Conservation (phyloP, 2,113 vertebrate genomes). For the Notarius quadriscutis region DNA sequence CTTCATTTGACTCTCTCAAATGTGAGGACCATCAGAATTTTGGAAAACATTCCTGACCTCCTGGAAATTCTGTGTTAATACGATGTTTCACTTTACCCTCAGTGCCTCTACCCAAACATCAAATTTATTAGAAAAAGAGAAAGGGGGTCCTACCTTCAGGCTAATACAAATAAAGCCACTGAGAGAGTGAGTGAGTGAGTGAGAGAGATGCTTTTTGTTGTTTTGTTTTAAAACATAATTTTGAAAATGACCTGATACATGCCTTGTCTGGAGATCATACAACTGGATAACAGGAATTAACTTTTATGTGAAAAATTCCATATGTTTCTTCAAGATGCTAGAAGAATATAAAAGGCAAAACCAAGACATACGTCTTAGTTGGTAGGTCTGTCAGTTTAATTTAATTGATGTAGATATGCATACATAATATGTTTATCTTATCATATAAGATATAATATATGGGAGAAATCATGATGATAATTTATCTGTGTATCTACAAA, state of each 20-base stretch:
- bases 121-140: slow-evolving; percentile 32
- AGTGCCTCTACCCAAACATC: slow-evolving; percentile 13
- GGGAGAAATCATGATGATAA: neutral
- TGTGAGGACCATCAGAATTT: neutral
- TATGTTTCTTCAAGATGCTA: slow-evolving; percentile 1
- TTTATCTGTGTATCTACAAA: no score
- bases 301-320: neutral
- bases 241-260: neutral
- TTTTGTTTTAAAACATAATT: neutral
- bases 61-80: slow-evolving; percentile 34
- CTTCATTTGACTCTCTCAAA: neutral
- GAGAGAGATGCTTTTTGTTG: neutral
- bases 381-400: neutral
- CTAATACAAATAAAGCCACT: slow-evolving; percentile 15
- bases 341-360: neutral
- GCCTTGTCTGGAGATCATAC: neutral
- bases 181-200: neutral
- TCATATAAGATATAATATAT: neutral
- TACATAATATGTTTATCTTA: neutral
- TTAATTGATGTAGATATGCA: slow-evolving; percentile 5
- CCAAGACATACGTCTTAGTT: neutral
- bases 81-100: neutral
- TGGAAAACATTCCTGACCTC: slow-evolving; percentile 30
- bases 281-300: slow-evolving; percentile 3
- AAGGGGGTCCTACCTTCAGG: slow-evolving; percentile 12